Evolutionary conservation across 1,140 invertebrate species (phyloP).

Genomic region (Ostrea edulis): DNA sequence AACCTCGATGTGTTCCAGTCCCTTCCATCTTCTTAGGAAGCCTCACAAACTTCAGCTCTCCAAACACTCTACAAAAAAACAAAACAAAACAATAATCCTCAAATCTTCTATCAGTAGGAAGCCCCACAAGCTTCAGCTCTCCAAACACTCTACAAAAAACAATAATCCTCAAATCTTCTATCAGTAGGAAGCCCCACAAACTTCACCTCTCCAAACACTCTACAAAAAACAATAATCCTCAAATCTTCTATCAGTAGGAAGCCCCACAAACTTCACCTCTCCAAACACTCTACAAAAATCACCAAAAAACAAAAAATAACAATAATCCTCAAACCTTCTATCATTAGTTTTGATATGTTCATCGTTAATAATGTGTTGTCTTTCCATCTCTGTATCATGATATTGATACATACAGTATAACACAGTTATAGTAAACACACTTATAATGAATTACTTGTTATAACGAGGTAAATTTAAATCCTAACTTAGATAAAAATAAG

Average conservation of each 20-base stretch:
- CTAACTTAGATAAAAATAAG: no score
- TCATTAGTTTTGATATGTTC: no score
- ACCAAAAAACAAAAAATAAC: no score
- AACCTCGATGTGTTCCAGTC: slow-evolving; percentile 90
- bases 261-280: slow-evolving; percentile 92
- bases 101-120: slow-evolving; percentile 83
- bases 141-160: slow-evolving; percentile 89
- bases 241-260: slow-evolving; percentile 83
- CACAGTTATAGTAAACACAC: no score
- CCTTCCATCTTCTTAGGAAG: slow-evolving; percentile 93
- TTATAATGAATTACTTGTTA: no score
- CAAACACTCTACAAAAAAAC: slow-evolving; percentile 88
- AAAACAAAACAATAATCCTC: neutral
- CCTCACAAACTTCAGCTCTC: slow-evolving; percentile 93
- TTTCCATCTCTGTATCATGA: no score
- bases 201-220: slow-evolving; percentile 96
- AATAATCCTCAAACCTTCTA: no score
- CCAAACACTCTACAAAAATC: slow-evolving; percentile 92
- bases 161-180: no score
- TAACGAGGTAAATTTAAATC: no score
- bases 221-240: slow-evolving; percentile 73
- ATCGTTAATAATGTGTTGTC: no score
- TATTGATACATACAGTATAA: no score
- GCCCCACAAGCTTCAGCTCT: slow-evolving; percentile 92
- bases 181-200: slow-evolving; percentile 89